Percentiles rank a stretch among this genome's conserved stretches.
Conservation (phyloP, 2,888 invertebrate species). For the Theristus sp. region DNA sequence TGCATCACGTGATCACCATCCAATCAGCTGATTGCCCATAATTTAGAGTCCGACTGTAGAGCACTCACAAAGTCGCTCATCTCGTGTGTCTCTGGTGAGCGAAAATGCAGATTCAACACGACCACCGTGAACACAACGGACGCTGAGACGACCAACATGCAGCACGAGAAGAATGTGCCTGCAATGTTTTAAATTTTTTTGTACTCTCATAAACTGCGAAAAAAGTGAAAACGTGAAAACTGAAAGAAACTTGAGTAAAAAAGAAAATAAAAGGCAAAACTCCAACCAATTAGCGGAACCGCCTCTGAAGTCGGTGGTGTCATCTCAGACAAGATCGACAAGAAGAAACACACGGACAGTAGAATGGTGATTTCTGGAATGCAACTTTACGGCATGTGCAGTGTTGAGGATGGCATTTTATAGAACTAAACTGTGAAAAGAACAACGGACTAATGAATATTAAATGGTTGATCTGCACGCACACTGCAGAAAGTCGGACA, state of each 20-base stretch:
- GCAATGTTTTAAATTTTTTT: too few species aligned
- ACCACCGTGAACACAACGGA: conserved; percentile 29
- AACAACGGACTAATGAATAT: too few species aligned
- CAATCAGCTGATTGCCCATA: too few species aligned
- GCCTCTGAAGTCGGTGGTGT: conserved; percentile 97
- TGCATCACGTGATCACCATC: too few species aligned
- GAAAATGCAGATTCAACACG: conserved; percentile 27
- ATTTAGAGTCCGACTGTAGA: too few species aligned
- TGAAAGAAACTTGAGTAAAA: too few species aligned
- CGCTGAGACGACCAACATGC: conserved; percentile 28
- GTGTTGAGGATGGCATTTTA: background rate
- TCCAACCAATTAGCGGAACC: conserved; percentile 82
- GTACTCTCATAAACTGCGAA: too few species aligned
- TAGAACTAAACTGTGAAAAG: too few species aligned
- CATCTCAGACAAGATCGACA: conserved; percentile 91
- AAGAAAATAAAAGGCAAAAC: background rate
- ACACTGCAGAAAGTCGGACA: too few species aligned
- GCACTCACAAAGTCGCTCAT: conserved; percentile 23
- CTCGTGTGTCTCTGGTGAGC: conserved; percentile 27
- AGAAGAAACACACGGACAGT: conserved; percentile 89
- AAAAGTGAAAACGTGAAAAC: too few species aligned
- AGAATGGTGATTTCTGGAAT: conserved; percentile 28
- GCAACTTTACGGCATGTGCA: too few species aligned
- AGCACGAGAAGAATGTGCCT: conserved; percentile 28
- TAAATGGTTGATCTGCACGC: background rate